Evolutionary conservation across 2,888 invertebrate species (phyloP).

Genomic region (Orthosia gracilis): DNA sequence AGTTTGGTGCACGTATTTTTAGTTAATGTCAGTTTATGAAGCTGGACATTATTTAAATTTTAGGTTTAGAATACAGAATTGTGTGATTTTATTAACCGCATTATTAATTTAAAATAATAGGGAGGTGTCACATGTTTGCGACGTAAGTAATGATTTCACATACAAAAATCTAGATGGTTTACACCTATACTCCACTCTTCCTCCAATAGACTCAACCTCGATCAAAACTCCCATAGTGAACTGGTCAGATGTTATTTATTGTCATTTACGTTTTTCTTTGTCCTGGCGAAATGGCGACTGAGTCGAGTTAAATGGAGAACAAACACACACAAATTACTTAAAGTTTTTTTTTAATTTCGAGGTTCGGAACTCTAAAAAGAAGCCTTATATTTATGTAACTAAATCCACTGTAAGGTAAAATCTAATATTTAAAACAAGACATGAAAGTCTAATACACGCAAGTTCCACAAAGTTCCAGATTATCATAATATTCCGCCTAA

Average conservation of each 20-base stretch:
- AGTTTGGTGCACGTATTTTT: slow-evolving; percentile 24
- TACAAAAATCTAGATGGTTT: too few species aligned
- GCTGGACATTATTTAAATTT: not conserved
- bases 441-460: slow-evolving; percentile 43
- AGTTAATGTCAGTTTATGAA: slow-evolving; percentile 11
- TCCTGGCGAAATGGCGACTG: too few species aligned
- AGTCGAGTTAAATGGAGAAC: too few species aligned
- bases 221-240: too few species aligned
- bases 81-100: not conserved
- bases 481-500: slow-evolving; percentile 39
- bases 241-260: too few species aligned
- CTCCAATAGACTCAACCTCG: too few species aligned
- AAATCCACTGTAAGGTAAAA: slow-evolving; percentile 19
- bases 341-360: not conserved
- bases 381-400: slow-evolving; percentile 10
- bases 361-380: not conserved
- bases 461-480: slow-evolving; percentile 33
- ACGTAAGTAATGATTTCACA: too few species aligned
- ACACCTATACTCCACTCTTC: too few species aligned
- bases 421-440: slow-evolving; percentile 40
- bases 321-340: too few species aligned
- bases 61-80: not conserved
- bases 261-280: too few species aligned
- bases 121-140: too few species aligned
- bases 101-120: not conserved